Base-by-base conservation (phyloP, 2,888 invertebrate genomes). In the Conops quadrifasciatus region DNA sequence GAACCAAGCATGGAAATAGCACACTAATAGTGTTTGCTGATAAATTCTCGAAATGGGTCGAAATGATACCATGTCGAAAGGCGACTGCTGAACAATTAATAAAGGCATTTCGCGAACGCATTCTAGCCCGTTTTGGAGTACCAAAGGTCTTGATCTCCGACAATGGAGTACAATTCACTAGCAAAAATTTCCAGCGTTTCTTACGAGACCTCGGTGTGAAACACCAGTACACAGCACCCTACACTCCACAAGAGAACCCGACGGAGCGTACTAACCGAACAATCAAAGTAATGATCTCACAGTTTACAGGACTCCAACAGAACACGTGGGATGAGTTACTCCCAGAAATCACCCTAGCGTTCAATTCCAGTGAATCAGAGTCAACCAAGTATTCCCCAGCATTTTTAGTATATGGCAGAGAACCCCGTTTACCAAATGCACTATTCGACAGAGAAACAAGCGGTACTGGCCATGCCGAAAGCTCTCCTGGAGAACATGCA, bases 321-420 rank as follows among this genome's bases (percentile, higher is more conserved):
- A 58, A 9, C 16, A 58, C 7, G n/a, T 58, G 24, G 58, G 58
- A 58, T 24, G 28, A 58, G 28, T 26, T 28, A 11, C 58, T 58
- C 13, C 58, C 58, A 2, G 58, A 70, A 21, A 19, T 71, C 0
- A 68, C 24, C 2, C 15, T 72, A 11, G 67, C 66, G 0, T 13
- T 68, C 0, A 73, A 73, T 13, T 53, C 51, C 15, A 66, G 66
- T 5, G 1, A 2, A 0, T 62, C 66, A 0, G 65, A 71, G 21
- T 24, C 68, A 2, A 73, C 68, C 0, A 59, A 65, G 0, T 71
- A 66, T 2, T 43, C 45, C 1, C 67, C 70, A 1, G 70, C 70
- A 0, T 67, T 63, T 7, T 5, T 70, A 15, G 21, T 24, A 2
- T 19, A 56, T 2, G 24, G 56, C n/a, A 19, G 5, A n/a, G 19